Evolutionary conservation across 35 echinoderm and acorn worm species (phyloP).

Genomic region (Nesometra sesokonis): DNA sequence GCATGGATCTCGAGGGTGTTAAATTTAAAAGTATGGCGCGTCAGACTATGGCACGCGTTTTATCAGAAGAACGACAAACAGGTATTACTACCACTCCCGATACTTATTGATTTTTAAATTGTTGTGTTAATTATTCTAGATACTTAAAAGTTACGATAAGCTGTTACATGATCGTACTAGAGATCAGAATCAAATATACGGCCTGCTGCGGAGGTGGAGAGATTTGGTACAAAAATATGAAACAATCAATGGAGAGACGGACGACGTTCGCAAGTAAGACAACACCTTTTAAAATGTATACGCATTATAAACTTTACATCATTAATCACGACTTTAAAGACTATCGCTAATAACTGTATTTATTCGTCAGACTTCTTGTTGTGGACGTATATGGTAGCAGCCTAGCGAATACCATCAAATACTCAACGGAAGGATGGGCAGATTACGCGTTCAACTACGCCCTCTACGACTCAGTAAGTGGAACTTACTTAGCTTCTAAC

Average conservation of each 20-base stretch:
- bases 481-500: background rate
- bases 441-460: background rate
- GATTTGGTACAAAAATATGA: background rate
- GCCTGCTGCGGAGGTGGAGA: background rate
- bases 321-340: no score
- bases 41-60: no score
- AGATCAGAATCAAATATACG: background rate
- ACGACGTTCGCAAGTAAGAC: background rate
- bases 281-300: no score
- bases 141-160: background rate
- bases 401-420: background rate
- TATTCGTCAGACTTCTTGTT: background rate
- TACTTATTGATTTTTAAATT: no score
- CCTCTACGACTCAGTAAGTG: background rate
- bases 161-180: background rate
- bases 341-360: background rate
- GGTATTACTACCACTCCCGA: no score
- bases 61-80: no score
- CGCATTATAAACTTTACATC: no score
- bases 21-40: no score
- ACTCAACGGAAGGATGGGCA: background rate
- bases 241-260: background rate
- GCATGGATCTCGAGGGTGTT: no score
- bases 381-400: background rate
- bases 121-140: background rate